phyloP scores from a whole-genome alignment of 2,113 vertebrate genomes.

The Petrocephalus zakoni region DNA sequence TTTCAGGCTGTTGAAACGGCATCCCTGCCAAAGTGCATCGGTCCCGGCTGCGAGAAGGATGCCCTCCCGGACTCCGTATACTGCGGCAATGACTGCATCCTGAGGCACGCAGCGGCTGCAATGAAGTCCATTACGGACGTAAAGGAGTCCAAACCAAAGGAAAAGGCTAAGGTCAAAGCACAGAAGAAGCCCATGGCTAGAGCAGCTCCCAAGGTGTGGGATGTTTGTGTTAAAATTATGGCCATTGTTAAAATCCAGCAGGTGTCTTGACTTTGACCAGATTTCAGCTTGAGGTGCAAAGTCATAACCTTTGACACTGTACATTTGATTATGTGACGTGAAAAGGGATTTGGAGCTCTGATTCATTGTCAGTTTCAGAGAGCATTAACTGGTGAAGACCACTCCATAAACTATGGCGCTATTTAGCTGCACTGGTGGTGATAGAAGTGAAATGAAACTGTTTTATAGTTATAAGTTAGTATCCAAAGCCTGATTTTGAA shows the following conservation, averaged over 20 bases:
- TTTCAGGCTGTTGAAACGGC: constrained; percentile 44
- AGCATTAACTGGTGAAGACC: background rate
- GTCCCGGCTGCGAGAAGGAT: constrained; percentile 79
- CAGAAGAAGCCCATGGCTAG: constrained; percentile 56
- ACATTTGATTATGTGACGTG: background rate
- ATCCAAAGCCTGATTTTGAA: background rate
- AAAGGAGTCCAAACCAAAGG: constrained; percentile 73
- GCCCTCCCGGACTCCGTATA: constrained; percentile 91
- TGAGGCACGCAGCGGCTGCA: constrained; percentile 85
- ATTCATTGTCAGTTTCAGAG: background rate
- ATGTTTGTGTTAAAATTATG: background rate
- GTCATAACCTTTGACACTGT: background rate
- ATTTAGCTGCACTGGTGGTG: background rate
- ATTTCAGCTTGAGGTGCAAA: background rate
- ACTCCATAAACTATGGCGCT: background rate
- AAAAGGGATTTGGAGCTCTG: background rate
- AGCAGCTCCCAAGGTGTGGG: constrained; percentile 61
- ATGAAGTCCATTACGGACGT: constrained; percentile 87
- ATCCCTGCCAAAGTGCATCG: constrained; percentile 79
- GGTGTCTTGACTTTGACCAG: background rate
- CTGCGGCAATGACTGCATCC: constrained; percentile 89
- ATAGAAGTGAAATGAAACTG: background rate
- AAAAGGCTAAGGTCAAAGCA: constrained; percentile 58
- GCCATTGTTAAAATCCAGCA: background rate
- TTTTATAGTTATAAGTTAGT: background rate